A percentile compares a stretch with the other conserved stretches of the same genome.
phyloP scores from a whole-genome alignment of 1,140 invertebrate species.

The Papilio machaon region DNA sequence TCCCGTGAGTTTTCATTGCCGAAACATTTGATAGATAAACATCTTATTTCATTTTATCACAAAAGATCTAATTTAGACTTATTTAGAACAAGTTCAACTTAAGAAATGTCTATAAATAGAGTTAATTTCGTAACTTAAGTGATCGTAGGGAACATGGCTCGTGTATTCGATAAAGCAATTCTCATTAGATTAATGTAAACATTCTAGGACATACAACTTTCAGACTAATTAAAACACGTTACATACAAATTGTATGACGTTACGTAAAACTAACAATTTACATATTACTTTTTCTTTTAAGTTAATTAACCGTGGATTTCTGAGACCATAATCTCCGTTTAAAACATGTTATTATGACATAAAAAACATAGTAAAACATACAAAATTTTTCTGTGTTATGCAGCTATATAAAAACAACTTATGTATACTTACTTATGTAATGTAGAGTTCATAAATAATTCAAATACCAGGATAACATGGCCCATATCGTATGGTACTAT shows the following conservation, averaged over 20 bases:
- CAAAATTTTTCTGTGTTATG: no score
- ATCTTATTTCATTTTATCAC: background rate
- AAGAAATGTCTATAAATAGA: background rate
- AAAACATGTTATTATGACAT: no score
- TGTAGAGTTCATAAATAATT: background rate
- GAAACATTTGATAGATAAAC: no score
- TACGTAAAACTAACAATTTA: background rate
- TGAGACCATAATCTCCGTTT: no score
- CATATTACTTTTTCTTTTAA: background rate
- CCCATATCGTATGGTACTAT: no score
- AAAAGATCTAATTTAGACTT: background rate
- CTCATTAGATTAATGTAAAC: background rate
- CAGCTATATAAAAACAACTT: no score
- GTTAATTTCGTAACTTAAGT: slow-evolving; percentile 8
- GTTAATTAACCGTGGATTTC: no score
- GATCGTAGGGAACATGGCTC: background rate
- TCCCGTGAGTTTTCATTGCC: background rate
- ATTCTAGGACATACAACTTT: background rate
- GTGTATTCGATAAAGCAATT: background rate
- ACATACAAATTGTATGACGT: background rate
- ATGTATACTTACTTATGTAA: no score
- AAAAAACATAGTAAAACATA: no score
- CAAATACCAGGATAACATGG: background rate
- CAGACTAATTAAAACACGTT: background rate
- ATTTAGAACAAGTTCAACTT: background rate